These are phyloP conservation scores for Drosophila greeni DNA, from an alignment of 2,888 invertebrate species.

Conservation along the genomic window DNA sequence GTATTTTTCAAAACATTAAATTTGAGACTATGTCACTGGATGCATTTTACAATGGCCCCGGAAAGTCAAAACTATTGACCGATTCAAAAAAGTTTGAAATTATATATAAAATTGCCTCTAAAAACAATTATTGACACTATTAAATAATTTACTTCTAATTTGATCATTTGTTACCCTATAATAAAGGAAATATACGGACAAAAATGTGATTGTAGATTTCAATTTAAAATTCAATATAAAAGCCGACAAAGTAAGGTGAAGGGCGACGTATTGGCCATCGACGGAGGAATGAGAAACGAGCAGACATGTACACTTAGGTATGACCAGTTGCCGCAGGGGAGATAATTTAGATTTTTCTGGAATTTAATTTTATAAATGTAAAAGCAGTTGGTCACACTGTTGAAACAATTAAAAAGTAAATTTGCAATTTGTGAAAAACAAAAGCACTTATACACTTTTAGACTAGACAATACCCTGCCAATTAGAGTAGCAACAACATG, in stretches of 20 bases:
- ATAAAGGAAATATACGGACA: background rate
- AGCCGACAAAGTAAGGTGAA: too few species aligned
- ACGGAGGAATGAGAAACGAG: too few species aligned
- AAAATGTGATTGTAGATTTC: background rate
- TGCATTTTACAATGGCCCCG: constrained; percentile 4
- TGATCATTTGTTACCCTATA: too few species aligned
- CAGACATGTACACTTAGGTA: background rate
- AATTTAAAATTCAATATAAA: too few species aligned
- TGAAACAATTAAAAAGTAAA: background rate
- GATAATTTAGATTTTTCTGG: background rate
- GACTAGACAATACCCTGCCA: constrained; percentile 7
- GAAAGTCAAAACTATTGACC: constrained; percentile 1
- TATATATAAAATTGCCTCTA: background rate
- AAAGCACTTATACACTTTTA: background rate
- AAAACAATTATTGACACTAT: too few species aligned
- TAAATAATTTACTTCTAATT: too few species aligned
- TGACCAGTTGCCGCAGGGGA: background rate
- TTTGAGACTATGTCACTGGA: constrained; percentile 4
- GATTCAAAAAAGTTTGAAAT: background rate
- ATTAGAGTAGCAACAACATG: constrained; percentile 10
- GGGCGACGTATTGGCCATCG: too few species aligned
- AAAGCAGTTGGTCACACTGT: background rate
- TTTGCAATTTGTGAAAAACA: constrained; percentile 2
- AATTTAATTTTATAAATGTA: background rate
- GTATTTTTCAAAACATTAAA: background rate